Conservation (phyloP, 2,888 invertebrate genomes). For the Trachelus troglodyta region DNA sequence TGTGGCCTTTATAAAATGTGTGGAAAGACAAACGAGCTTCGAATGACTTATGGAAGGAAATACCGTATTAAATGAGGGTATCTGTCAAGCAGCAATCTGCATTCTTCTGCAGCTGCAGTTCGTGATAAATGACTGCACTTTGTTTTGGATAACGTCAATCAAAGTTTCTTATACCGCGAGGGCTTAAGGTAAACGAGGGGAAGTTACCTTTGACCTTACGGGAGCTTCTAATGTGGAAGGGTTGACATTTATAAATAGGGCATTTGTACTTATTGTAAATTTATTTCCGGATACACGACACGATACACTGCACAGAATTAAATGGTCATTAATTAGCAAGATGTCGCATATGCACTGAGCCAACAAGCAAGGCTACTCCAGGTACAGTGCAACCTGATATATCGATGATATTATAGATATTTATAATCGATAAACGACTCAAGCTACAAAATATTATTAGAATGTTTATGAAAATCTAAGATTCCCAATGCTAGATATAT, state of each 20-base stretch:
- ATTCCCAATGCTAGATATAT: background rate
- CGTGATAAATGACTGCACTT: background rate
- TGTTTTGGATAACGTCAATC: background rate
- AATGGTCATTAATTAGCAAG: background rate
- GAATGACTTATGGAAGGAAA: background rate
- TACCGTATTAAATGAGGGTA: background rate
- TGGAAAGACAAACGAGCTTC: background rate
- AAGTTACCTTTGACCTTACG: background rate
- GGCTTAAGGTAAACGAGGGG: background rate
- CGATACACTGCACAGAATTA: background rate
- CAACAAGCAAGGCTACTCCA: background rate
- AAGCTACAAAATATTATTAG: background rate
- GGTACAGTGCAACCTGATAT: background rate
- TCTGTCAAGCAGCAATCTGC: background rate
- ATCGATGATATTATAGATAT: background rate
- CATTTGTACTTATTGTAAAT: background rate
- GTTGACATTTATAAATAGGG: background rate
- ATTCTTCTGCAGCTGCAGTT: background rate
- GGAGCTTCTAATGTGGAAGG: background rate
- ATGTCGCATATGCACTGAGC: background rate
- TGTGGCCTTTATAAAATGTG: background rate
- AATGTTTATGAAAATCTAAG: background rate
- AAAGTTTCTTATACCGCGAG: background rate
- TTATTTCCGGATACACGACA: background rate
- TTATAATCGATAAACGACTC: background rate